Conservation (phyloP, 2,797 vertebrate species). For the Hephaestus fuliginosus region DNA sequence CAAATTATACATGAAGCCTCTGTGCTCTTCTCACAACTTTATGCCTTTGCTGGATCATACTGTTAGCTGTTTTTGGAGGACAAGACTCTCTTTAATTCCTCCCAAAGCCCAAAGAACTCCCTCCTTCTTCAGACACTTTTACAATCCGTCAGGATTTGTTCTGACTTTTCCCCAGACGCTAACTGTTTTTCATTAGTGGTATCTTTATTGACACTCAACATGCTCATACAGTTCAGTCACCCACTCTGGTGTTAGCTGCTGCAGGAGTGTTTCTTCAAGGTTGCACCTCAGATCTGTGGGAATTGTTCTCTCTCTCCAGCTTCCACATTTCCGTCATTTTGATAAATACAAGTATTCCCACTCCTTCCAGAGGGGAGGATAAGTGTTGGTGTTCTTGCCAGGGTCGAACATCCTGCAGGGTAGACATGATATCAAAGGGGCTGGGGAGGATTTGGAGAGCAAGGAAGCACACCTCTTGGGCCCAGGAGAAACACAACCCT, state of each 20-base stretch:
- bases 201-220: constrained; percentile 49
- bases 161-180: constrained; percentile 44
- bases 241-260: constrained; percentile 25
- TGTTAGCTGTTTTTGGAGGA: constrained; percentile 65
- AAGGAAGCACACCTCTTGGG: constrained; percentile 55
- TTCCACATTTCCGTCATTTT: constrained; percentile 61
- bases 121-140: constrained; percentile 57
- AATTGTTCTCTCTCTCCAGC: constrained; percentile 46
- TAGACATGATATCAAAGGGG: constrained; percentile 57
- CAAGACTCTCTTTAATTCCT: constrained; percentile 61
- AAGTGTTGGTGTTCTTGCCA: constrained; percentile 54
- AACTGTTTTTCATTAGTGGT: constrained; percentile 50
- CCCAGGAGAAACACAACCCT: constrained; percentile 52
- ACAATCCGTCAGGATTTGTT: constrained; percentile 58
- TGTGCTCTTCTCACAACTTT: constrained; percentile 69
- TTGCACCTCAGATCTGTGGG: constrained; percentile 36
- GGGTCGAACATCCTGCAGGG: constrained; percentile 38
- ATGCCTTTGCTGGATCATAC: constrained; percentile 68
- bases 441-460: constrained; percentile 50
- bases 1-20: constrained; percentile 90
- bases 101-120: constrained; percentile 56
- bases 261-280: constrained; percentile 37
- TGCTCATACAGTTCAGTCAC: constrained; percentile 21
- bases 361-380: constrained; percentile 67
- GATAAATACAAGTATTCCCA: constrained; percentile 69